Percentiles rank a stretch among this genome's conserved stretches.
phyloP scores from a whole-genome alignment of 2,113 vertebrate species.

The Hirundichthys speculiger region DNA sequence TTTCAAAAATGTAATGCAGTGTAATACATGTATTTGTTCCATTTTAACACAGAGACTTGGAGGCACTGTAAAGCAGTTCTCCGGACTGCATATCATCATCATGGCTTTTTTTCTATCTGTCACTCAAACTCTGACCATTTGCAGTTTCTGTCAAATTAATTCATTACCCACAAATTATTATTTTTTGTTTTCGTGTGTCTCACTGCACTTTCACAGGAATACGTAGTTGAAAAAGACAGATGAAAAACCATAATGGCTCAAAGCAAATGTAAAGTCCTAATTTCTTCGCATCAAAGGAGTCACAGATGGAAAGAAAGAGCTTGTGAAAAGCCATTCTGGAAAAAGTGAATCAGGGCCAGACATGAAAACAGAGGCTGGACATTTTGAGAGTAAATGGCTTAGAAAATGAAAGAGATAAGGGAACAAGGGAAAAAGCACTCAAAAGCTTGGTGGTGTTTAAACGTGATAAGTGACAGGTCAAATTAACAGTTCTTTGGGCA shows the following conservation, averaged over 20 bases:
- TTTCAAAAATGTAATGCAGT: no score
- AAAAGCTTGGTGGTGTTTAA: slow-evolving; percentile 45
- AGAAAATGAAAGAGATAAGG: slow-evolving; percentile 33
- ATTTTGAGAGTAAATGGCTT: slow-evolving; percentile 45
- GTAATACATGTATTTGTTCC: no score
- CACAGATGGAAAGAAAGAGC: slow-evolving; percentile 59
- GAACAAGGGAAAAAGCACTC: slow-evolving; percentile 22
- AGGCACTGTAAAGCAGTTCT: no score
- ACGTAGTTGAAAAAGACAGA: background rate
- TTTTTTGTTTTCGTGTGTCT: background rate
- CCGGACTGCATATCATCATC: no score
- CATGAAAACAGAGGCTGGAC: slow-evolving; percentile 20
- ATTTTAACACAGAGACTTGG: no score
- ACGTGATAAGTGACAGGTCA: slow-evolving; percentile 59
- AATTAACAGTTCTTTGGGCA: slow-evolving; percentile 36
- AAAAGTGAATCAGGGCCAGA: slow-evolving; percentile 12
- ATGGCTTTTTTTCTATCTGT: background rate
- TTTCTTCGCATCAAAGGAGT: slow-evolving; percentile 22
- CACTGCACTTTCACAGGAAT: slow-evolving; percentile 10
- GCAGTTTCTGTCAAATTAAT: no score
- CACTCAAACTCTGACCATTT: background rate
- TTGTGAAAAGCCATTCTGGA: slow-evolving; percentile 8
- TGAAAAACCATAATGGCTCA: background rate
- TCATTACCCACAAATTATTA: background rate
- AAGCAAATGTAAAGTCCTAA: slow-evolving; percentile 16